Base-by-base conservation (phyloP, 2,888 invertebrate genomes). In the Chloroclysta siterata region DNA sequence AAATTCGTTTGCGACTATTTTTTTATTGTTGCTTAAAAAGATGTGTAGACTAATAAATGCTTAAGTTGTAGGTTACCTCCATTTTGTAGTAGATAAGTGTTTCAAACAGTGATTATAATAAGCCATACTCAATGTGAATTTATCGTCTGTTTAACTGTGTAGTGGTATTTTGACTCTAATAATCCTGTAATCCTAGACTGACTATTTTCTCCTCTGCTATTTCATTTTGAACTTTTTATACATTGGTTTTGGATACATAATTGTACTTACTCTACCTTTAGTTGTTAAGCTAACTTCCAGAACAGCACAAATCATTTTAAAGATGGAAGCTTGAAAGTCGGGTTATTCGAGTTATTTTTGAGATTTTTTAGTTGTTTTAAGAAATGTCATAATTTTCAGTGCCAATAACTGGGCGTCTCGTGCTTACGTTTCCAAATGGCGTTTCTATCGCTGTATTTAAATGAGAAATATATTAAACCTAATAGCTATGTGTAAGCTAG, bases 81-180 rank as follows among this genome's bases (percentile, higher is more conserved):
- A 59, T 63, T 79, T 72, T 74, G 71, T 72, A 70, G 68, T 82
- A 82, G 79, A 58, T 90, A 89, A 90, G 88, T 80, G 87, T 89
- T 90, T 88, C 85, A 78, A 76, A 86, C 89, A 88, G 88, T 84
- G 77, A 82, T 78, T 83, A 84, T 79, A 17, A 17, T 58, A 80
- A 76, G 88, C 86, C 90, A 90, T 89, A 90, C 89, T 90, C 88
- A 87, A 70, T 78, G 83, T 88, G 89, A 88, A 88, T 88, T 89
- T 88, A 79, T 83, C 81, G 81, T 87, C 81, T 81, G 74, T 79
- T 44, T 85, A 86, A 83, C 68, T 66, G 78, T 78, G 77, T 85
- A 85, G 81, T 73, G 76, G 76, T 84, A 79, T 39, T 77, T 83
- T 74, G 72, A 80, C 81, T 82, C 75, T 80, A 73, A 75, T 79